Conservation (phyloP, 2,888 invertebrate genomes). For the Suillia variegata region DNA sequence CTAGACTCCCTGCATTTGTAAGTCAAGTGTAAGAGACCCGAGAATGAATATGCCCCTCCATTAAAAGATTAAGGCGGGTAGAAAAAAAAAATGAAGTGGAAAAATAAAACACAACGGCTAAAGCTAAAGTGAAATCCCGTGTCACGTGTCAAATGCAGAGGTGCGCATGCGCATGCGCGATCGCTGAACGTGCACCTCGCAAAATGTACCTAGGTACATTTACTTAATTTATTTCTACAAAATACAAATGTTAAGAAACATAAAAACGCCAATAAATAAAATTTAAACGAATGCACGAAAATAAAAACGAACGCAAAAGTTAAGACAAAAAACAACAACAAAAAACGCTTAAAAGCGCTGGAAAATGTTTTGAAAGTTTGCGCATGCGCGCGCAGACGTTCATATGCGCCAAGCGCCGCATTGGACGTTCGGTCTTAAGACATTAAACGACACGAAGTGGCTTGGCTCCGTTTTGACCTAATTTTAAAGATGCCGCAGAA, state of each 20-base stretch:
- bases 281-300: no score
- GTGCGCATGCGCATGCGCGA: background rate
- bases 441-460: slow-evolving; percentile 3
- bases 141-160: slow-evolving; percentile 51
- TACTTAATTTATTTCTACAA: slow-evolving; percentile 1
- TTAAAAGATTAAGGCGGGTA: background rate
- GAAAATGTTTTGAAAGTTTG: slow-evolving; percentile 10
- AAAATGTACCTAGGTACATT: background rate
- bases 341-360: background rate
- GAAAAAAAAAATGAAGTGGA: background rate
- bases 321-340: background rate
- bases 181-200: slow-evolving; percentile 8
- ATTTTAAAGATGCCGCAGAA: slow-evolving; percentile 15
- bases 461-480: slow-evolving; percentile 21
- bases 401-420: background rate
- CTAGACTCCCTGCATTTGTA: background rate
- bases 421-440: background rate
- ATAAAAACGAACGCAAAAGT: no score
- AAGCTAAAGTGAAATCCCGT: slow-evolving; percentile 58
- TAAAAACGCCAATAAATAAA: no score
- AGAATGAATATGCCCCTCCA: background rate
- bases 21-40: background rate
- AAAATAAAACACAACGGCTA: background rate
- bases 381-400: background rate
- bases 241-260: background rate